A percentile compares a stretch with the other conserved stretches of the same genome.
Evolutionary conservation across 2,888 invertebrate genomes (phyloP).

Genomic region (Ichneumon xanthorius): DNA sequence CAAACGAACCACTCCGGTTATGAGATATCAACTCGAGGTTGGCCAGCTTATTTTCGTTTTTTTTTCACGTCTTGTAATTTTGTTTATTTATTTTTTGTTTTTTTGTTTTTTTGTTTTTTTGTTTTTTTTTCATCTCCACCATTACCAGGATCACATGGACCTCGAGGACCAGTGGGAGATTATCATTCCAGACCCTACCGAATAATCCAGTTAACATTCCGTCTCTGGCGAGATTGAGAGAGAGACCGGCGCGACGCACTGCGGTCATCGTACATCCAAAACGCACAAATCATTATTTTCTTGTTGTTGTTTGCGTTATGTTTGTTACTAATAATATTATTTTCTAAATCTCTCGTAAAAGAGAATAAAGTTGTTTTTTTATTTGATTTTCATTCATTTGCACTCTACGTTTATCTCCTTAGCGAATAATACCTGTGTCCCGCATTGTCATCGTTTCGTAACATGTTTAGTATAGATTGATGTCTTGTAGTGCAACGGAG

Average conservation of each 20-base stretch:
- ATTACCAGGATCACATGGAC: conserved; percentile 74
- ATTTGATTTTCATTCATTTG: conserved; percentile 13
- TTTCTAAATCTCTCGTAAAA: background rate
- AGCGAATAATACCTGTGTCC: conserved; percentile 4
- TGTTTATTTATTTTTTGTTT: conserved; percentile 4
- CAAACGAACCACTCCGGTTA: conserved; percentile 71
- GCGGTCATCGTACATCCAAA: conserved; percentile 23
- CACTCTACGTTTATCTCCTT: background rate
- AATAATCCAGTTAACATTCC: conserved; percentile 58
- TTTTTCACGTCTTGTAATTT: conserved; percentile 21
- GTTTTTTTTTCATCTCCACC: conserved; percentile 70
- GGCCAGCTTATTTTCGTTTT: conserved; percentile 20
- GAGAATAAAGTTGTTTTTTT: conserved; percentile 48
- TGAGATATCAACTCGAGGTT: conserved; percentile 62
- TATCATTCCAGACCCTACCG: conserved; percentile 53
- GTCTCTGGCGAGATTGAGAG: conserved; percentile 24
- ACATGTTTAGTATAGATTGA: background rate
- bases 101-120: conserved; percentile 54
- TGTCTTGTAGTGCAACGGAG: background rate
- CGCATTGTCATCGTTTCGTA: background rate
- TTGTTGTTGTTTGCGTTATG: conserved; percentile 40
- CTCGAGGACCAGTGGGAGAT: conserved; percentile 60
- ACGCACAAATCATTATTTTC: conserved; percentile 43
- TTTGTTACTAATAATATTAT: conserved; percentile 46
- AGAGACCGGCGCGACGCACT: conserved; percentile 21